phyloP scores from a whole-genome alignment of 2,113 vertebrate genomes.

The Rhagologus leucostigma region DNA sequence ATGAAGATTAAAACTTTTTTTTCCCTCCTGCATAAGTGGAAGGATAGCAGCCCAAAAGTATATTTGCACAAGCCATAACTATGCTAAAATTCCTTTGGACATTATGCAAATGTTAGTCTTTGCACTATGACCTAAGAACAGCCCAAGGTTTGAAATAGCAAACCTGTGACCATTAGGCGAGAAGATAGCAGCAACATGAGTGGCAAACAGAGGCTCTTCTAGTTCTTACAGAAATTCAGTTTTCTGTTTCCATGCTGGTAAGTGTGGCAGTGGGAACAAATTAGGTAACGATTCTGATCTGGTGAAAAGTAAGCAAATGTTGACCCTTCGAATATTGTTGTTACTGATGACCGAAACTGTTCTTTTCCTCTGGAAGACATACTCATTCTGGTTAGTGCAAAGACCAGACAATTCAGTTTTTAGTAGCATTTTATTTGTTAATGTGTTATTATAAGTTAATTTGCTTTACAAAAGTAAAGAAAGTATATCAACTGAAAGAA shows the following conservation, averaged over 20 bases:
- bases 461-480: not conserved
- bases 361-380: not conserved
- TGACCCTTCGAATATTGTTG: not conserved
- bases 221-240: not conserved
- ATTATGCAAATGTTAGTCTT: not conserved
- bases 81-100: not conserved
- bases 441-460: too few relatives aligned
- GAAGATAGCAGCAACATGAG: not conserved
- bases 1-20: not conserved
- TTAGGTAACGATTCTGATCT: not conserved
- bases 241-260: not conserved
- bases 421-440: not conserved
- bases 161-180: rapidly evolving
- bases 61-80: not conserved
- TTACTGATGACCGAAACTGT: not conserved
- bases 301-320: not conserved
- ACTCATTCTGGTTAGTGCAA: not conserved
- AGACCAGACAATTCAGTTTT: not conserved
- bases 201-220: not conserved
- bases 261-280: not conserved
- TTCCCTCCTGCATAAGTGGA: not conserved
- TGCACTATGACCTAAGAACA: not conserved
- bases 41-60: not conserved
- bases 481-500: not conserved
- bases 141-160: not conserved